Base-by-base conservation (phyloP, 2,888 invertebrate species). In the Cerceris ruficornis region DNA sequence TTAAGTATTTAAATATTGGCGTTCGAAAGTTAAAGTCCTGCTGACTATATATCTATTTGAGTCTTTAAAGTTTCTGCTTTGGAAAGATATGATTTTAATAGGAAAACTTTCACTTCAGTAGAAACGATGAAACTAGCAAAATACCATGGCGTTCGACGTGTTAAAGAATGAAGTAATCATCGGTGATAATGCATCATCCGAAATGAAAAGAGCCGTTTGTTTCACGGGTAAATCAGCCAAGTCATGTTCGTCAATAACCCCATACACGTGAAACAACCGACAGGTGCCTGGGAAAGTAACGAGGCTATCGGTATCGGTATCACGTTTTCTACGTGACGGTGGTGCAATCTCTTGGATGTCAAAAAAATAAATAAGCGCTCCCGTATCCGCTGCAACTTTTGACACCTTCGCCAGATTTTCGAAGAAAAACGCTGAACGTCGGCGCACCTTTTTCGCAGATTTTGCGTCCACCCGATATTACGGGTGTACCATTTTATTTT, bases 221-320 rank as follows among this genome's bases (percentile, higher is more conserved):
- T 60, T 60, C 28, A 28, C 49, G 28, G 68, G 70, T 71, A 78
- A 80, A 78, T 77, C 71, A 73, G 67, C 61, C 70, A 1, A 66
- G 74, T 81, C 75, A 75, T 42, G 69, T 59, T 52, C 71, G 59
- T 75, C 77, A 70, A 85, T 85, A 83, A 85, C 79, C 80, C 65
- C 54, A 42, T 14, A 55, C 62, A 54, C 39, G 66, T 42, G 60
- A 59, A 69, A 41, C 46, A 49, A 61, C 7, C 42, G 66, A 57
- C 55, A 55, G 55, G 57, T 57, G 66, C 49, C 67, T 17, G 11
- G 64, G 61, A 71, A 67, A 77, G 82, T 83, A 86, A 86, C 83
- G 78, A 83, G 83, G 76, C 82, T 80, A 86, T 86, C 87, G 82
- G 85, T 86, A 88, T 80, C 82, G 85, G 80, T 85, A 84, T 86